A percentile compares a stretch with the other conserved stretches of the same genome.
Evolutionary conservation across 2,113 vertebrate genomes (phyloP).

Genomic region (Furnarius figulus): DNA sequence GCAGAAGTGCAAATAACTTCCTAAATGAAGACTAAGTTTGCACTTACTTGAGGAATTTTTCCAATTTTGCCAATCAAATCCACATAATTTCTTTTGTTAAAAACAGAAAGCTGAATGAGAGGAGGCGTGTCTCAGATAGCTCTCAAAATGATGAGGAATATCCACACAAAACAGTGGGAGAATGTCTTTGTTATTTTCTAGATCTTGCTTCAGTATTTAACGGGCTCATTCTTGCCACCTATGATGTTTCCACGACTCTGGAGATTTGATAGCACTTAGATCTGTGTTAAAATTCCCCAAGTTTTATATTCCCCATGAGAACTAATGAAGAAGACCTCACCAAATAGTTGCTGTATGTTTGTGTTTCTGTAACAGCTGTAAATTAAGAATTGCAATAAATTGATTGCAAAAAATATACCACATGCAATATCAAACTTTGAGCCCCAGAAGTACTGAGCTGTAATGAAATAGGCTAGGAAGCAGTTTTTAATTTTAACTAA

Average conservation of each 20-base stretch:
- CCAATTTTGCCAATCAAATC: background rate
- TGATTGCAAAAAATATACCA: background rate
- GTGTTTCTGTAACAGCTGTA: conserved; percentile 5
- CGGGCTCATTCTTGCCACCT: background rate
- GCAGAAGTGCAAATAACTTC: background rate
- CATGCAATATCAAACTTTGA: background rate
- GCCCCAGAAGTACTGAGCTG: background rate
- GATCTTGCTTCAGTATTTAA: background rate
- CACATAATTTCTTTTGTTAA: background rate
- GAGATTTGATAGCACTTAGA: conserved; percentile 18
- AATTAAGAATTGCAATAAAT: background rate
- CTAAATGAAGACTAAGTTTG: background rate
- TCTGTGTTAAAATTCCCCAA: background rate
- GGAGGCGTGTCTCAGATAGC: background rate
- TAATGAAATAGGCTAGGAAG: background rate
- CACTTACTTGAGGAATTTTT: background rate
- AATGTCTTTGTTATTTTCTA: background rate
- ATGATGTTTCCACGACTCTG: background rate
- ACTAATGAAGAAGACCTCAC: background rate
- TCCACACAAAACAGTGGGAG: background rate
- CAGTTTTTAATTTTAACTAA: background rate
- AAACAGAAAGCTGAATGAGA: background rate
- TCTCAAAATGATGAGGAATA: background rate
- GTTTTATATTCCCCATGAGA: background rate
- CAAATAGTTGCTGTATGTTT: background rate